These are phyloP conservation scores for Harlomillsia oculata DNA, from an alignment of 1,140 invertebrate species.

Conservation along the genomic window DNA sequence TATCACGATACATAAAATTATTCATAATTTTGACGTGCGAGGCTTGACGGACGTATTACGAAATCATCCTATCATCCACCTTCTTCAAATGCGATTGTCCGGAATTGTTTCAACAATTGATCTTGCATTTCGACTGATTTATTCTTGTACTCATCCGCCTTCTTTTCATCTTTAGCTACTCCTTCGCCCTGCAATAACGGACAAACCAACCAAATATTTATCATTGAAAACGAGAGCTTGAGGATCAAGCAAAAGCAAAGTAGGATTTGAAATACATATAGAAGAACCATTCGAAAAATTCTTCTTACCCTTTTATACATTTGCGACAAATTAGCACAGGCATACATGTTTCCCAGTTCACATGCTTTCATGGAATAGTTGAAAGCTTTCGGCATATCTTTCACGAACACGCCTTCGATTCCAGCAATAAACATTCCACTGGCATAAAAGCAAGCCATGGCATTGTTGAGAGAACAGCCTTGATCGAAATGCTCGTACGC, in stretches of 20 bases:
- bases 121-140: slow-evolving; percentile 58
- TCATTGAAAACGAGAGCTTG: too few species aligned
- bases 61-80: too few species aligned
- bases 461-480: slow-evolving; percentile 55
- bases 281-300: background rate
- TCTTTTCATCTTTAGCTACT: slow-evolving; percentile 55
- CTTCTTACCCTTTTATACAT: slow-evolving; percentile 52
- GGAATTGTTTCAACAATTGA: slow-evolving; percentile 50
- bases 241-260: slow-evolving; percentile 1
- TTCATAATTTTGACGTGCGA: too few species aligned
- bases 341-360: slow-evolving; percentile 66
- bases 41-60: too few species aligned
- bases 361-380: slow-evolving; percentile 63
- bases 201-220: background rate
- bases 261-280: background rate
- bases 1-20: too few species aligned
- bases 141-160: slow-evolving; percentile 61
- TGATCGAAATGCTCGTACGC: slow-evolving; percentile 59
- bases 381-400: slow-evolving; percentile 65
- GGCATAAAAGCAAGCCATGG: slow-evolving; percentile 67
- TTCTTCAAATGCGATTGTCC: slow-evolving; percentile 55
- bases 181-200: slow-evolving; percentile 45
- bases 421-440: slow-evolving; percentile 67
- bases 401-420: slow-evolving; percentile 53
- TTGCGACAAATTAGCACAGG: slow-evolving; percentile 74